These are phyloP conservation scores for Archips crataeganus DNA, from an alignment of 2,888 invertebrate species.

Conservation along the genomic window DNA sequence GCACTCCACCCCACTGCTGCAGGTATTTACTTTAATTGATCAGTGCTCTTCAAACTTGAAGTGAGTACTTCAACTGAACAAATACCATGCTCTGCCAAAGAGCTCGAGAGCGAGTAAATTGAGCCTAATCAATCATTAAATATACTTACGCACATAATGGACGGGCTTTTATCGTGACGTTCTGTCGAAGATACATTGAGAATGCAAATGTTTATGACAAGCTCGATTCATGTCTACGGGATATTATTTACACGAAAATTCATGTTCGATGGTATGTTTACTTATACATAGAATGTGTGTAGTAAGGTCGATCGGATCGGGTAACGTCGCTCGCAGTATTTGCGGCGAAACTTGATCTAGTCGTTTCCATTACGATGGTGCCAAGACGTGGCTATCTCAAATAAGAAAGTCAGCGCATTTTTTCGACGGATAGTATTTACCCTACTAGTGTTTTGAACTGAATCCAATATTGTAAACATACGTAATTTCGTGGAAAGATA, in stretches of 20 bases:
- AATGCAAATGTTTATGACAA: background rate
- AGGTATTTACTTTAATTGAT: background rate
- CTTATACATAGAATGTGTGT: background rate
- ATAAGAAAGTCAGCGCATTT: background rate
- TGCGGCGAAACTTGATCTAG: constrained; percentile 9
- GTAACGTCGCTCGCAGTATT: background rate
- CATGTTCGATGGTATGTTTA: background rate
- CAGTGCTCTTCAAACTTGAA: background rate
- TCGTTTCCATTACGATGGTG: constrained; percentile 4
- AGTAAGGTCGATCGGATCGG: background rate
- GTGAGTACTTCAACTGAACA: constrained; percentile 16
- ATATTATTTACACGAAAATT: background rate
- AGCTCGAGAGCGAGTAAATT: constrained; percentile 23
- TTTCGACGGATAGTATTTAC: background rate
- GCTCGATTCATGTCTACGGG: background rate
- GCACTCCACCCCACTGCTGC: too few relatives aligned
- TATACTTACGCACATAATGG: constrained; percentile 15
- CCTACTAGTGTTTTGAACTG: background rate
- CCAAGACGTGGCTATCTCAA: constrained; percentile 3
- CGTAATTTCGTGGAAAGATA: background rate
- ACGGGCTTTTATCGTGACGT: constrained; percentile 8
- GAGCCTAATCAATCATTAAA: constrained; percentile 34
- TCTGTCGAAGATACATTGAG: background rate
- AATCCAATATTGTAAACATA: background rate
- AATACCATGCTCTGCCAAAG: constrained; percentile 17